phyloP scores from a whole-genome alignment of 1,140 invertebrate species.

The Brachionus plicatilis region DNA sequence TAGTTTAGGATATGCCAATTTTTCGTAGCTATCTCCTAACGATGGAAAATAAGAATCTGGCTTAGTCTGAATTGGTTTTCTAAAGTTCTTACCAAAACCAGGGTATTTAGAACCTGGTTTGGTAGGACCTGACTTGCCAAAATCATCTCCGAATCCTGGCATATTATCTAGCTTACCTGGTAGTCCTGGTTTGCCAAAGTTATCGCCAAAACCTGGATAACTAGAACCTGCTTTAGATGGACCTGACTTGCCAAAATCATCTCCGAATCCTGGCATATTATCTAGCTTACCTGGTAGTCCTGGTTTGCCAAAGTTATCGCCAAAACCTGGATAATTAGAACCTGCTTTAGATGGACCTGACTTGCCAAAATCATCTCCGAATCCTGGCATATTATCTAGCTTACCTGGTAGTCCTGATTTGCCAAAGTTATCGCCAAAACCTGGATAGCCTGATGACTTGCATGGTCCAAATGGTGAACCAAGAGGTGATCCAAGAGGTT shows the following conservation, averaged over 20 bases:
- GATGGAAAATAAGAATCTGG: not conserved
- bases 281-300: not conserved
- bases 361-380: not conserved
- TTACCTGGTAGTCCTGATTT: not conserved
- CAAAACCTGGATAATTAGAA: not conserved
- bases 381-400: not conserved
- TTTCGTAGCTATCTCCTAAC: not conserved
- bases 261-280: not conserved
- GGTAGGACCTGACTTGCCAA: not conserved
- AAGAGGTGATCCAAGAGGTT: not conserved
- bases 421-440: not conserved
- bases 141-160: not conserved
- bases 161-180: not conserved
- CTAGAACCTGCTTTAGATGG: not conserved
- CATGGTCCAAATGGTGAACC: not conserved
- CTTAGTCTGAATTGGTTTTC: not conserved
- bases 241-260: not conserved
- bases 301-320: not conserved
- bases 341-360: not conserved
- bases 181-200: not conserved
- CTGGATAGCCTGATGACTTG: not conserved
- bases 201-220: not conserved
- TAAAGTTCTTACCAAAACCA: not conserved
- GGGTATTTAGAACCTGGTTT: not conserved
- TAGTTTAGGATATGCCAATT: not conserved